phyloP scores from a whole-genome alignment of 2,888 invertebrate species.

The Elgonia sp. region DNA sequence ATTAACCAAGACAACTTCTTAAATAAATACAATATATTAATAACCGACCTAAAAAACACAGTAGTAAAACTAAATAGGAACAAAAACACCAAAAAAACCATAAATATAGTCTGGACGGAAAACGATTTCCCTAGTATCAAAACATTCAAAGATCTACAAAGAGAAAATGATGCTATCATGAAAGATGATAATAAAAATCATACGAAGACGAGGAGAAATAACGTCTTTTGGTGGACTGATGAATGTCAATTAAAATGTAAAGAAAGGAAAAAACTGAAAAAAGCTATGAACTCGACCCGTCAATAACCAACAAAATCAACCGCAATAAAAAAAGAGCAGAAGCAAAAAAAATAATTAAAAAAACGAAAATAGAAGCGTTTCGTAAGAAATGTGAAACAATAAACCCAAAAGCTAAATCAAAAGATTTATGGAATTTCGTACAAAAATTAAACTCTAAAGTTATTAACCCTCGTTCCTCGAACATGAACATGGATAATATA shows the following conservation, averaged over 20 bases:
- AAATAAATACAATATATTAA: too few species aligned
- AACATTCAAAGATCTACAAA: too few species aligned
- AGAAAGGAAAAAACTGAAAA: constrained; percentile 12
- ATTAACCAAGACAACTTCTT: too few species aligned
- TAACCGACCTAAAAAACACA: too few species aligned
- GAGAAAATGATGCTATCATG: too few species aligned
- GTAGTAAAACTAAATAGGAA: too few species aligned
- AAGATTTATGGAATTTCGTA: constrained; percentile 8
- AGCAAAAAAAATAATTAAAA: constrained; percentile 4
- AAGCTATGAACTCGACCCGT: neutral
- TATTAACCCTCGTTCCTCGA: neutral
- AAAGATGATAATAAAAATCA: too few species aligned
- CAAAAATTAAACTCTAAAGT: constrained; percentile 1
- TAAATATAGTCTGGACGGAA: too few species aligned
- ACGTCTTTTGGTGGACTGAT: constrained; percentile 16
- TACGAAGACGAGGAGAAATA: too few species aligned
- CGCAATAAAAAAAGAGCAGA: constrained; percentile 4
- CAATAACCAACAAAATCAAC: constrained; percentile 1
- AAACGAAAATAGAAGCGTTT: neutral
- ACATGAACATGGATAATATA: neutral
- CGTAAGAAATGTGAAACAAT: neutral
- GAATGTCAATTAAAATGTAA: constrained; percentile 5
- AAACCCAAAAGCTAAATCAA: neutral
- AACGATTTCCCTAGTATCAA: too few species aligned
- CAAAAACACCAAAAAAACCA: too few species aligned